These are phyloP conservation scores for Pinna nobilis DNA, from an alignment of 1,140 invertebrate species.

Conservation along the genomic window DNA sequence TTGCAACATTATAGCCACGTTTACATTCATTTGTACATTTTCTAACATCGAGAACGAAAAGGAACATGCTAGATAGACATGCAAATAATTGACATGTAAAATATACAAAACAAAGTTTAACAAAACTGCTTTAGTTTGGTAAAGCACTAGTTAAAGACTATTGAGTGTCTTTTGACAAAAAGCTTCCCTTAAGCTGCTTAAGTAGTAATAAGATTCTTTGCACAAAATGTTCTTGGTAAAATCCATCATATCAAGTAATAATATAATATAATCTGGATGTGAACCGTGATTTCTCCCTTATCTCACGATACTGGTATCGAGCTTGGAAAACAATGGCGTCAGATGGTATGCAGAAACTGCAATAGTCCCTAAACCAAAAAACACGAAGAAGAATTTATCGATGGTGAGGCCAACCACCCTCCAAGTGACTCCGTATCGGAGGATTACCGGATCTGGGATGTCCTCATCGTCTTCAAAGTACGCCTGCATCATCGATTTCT, in stretches of 20 bases:
- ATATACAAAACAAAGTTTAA: too few relatives aligned
- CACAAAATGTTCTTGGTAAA: neutral
- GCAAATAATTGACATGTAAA: too few relatives aligned
- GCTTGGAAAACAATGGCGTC: constrained; percentile 21
- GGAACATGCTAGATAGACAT: too few relatives aligned
- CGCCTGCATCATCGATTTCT: constrained; percentile 1
- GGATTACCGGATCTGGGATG: neutral
- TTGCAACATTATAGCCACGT: too few relatives aligned
- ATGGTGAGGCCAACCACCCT: constrained; percentile 30
- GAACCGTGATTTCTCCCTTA: constrained; percentile 4
- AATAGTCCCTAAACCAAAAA: constrained; percentile 32
- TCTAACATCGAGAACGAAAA: too few relatives aligned
- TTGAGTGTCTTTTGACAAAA: too few relatives aligned
- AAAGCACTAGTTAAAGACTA: too few relatives aligned
- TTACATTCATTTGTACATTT: too few relatives aligned
- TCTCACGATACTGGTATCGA: constrained; percentile 11
- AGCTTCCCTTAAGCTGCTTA: too few relatives aligned
- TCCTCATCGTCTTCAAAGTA: constrained; percentile 5
- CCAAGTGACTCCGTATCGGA: constrained; percentile 37
- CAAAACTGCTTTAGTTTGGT: too few relatives aligned
- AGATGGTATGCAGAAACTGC: constrained; percentile 20
- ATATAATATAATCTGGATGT: neutral
- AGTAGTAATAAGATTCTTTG: neutral
- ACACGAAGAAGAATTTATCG: constrained; percentile 36
- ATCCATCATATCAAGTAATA: neutral